Percentiles rank a stretch among this genome's conserved stretches.
These are phyloP conservation scores for Chaetophractus vellerosus DNA, from an alignment of 2,797 vertebrate genomes.

Conservation along the genomic window DNA sequence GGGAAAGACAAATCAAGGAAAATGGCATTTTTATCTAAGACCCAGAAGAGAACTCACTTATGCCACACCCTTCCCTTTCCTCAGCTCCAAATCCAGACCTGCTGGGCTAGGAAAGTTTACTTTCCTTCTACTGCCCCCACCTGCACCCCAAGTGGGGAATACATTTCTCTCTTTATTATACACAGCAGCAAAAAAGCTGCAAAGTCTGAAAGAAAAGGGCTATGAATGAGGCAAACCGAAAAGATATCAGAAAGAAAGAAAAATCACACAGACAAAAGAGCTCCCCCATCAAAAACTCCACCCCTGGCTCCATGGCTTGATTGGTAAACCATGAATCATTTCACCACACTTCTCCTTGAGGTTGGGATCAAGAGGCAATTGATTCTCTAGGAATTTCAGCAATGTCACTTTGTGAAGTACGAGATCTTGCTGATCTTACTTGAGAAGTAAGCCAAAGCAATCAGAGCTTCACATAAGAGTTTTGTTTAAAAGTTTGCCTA, in stretches of 20 bases:
- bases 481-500: not conserved
- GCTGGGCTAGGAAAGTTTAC: not conserved
- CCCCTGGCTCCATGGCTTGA: not conserved
- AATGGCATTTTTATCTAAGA: not conserved
- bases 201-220: not conserved
- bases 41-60: not conserved
- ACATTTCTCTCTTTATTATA: not conserved
- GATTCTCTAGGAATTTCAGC: not conserved
- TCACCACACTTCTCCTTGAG: not conserved
- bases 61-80: not conserved
- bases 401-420: not conserved
- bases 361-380: not conserved
- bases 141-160: accelerated
- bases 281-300: not conserved
- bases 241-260: not conserved
- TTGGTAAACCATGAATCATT: not conserved
- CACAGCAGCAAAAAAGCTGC: not conserved
- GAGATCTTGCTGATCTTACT: not conserved
- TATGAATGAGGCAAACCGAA: not conserved
- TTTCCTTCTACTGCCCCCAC: too few species aligned
- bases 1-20: not conserved
- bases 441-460: too few species aligned
- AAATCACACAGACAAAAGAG: not conserved
- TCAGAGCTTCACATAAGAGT: not conserved
- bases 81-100: not conserved